Evolutionary conservation across 2,797 vertebrate genomes (phyloP), one percentile per base, ranked within the genome.

Genomic region (Anas acuta): DNA sequence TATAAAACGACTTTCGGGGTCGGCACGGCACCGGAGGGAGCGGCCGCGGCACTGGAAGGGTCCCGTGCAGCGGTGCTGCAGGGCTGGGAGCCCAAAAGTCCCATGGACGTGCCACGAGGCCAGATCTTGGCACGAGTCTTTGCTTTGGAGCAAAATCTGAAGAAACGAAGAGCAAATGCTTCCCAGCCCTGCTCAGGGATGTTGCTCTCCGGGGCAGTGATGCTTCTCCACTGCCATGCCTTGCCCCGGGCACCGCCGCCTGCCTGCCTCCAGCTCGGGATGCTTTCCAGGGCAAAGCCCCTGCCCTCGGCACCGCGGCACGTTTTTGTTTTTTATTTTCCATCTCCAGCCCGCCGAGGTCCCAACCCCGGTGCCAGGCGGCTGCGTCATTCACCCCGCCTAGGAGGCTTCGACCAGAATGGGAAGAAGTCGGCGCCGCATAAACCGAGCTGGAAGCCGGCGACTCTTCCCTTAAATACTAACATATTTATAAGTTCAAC

Each of bases 401-500:
- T 56, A 28, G 83, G 47, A 57, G 54, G 6, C 35, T 87, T 64
- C 17, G 64, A 87, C 28, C 23, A 58, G 87, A 35, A 65, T 0
- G 6, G 81, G 84, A 22, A 56, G 32, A 80, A 89, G 51, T 0
- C 4, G 17, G 80, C 7, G 3, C 72, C 54, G 4, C 65, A 30
- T 66, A 78, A 94, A 85, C 77, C 80, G 89, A 94, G 79, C 92
- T 84, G 17, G 6, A 69, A 71, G 73, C 83, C 2, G 11, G 79
- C 13, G 15, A 92, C 82, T 81, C 89, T 84, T 91, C 81, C 95
- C 90, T 95, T 95, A 87, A 94, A 92, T 32, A 6, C 28, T 86
- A 94, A 95, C 84, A 64, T 77, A 96, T 97, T 96, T 89, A n/a
- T 87, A 95, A 93, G 94, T 88, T 93, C 80, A 67, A 87, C 92